Conservation (phyloP, 2,797 vertebrate species). For the Gallinago stenura region DNA sequence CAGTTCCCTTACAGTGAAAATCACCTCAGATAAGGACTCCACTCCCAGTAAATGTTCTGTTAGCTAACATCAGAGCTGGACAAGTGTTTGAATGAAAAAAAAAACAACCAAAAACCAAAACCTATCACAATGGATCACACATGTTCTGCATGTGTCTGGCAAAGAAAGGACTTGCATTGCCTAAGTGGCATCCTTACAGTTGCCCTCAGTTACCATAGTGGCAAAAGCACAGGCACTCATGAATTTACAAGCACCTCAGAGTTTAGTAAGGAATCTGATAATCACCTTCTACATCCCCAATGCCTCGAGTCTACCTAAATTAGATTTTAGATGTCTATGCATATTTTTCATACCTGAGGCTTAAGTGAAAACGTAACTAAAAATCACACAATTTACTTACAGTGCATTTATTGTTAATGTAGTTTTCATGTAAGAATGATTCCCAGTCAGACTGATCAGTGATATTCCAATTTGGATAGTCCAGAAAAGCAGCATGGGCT, state of each 20-base stretch:
- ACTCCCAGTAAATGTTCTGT: background rate
- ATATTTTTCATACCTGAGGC: background rate
- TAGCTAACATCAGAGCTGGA: background rate
- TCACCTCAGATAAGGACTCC: background rate
- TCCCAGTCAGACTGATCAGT: constrained; percentile 86
- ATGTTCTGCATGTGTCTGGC: background rate
- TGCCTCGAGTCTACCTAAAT: background rate
- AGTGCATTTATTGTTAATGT: constrained; percentile 78
- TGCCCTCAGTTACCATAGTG: background rate
- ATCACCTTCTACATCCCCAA: background rate
- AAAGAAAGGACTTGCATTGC: background rate
- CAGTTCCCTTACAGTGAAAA: background rate
- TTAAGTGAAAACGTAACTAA: background rate
- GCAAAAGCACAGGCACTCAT: background rate
- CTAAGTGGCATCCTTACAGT: background rate
- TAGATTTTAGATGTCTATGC: accelerated
- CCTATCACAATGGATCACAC: background rate
- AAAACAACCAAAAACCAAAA: no score
- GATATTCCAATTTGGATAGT: constrained; percentile 85
- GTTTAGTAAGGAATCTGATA: background rate
- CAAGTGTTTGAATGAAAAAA: background rate
- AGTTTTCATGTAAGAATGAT: constrained; percentile 79
- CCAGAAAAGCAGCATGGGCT: constrained; percentile 89
- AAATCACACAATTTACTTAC: constrained; percentile 75
- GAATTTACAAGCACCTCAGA: background rate